Base-by-base conservation (phyloP, 35 echinoderm and acorn worm species). In the Acanthaster planci region DNA sequence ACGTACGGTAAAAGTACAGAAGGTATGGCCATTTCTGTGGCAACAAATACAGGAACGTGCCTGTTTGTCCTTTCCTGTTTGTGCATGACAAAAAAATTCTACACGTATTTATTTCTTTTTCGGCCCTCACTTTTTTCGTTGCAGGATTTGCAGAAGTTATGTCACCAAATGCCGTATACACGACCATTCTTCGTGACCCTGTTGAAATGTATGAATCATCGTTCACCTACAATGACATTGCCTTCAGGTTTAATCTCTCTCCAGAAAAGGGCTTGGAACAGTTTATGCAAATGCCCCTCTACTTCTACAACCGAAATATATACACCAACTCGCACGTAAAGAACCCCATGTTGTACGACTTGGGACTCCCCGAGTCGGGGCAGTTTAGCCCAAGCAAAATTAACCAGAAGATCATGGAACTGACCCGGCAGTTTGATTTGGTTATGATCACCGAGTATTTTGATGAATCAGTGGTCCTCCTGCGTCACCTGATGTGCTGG, bases 381-480 rank as follows among this genome's bases (percentile, higher is more conserved):
- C 72, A 90, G 52, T 76, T 87, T 16, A 55, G 85, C 44, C 51
- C 79, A 8, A 77, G 15, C 0, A 59, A 39, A 56, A 82, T 97
- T 14, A 30, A 53, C 18, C 51, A 80, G 26, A 79, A 88, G 40
- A 85, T 97, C 18, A 21, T 38, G 52, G 22, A 87, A 80, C 18
- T 97, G 50, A 78, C 76, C 2, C 10, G 60, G 50, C 87, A 90
- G 40, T 88, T 97, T 67, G 91, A 97, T 85, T 75, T 97, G 22
- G 82, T 97, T 34, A 54, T 97, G 85, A 87, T 97, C 26, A 84
- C 60, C 1, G 95, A 97, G 82, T 93, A 97, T 40, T 88, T 92
- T 47, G 95, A 93, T 52, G 94, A 97, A 38, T 93, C 94, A 0
- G 51, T 97, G 12, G 78, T 97, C 37, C 51, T 97, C 12, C 55